These are phyloP conservation scores for Phaenicophaeus curvirostris DNA, from an alignment of 2,797 vertebrate genomes.

Conservation along the genomic window DNA sequence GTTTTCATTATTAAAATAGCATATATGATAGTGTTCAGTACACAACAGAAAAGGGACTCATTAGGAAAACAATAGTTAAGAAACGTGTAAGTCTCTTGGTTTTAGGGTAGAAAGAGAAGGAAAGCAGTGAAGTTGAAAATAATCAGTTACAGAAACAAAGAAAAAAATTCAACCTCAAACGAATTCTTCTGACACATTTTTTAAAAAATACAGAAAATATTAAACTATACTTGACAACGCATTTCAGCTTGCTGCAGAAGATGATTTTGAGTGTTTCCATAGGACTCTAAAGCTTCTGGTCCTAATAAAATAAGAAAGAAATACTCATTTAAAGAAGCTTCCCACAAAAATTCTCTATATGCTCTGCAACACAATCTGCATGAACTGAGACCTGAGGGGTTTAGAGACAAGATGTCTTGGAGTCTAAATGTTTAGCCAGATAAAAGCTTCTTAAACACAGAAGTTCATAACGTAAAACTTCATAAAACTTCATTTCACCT, in stretches of 20 bases:
- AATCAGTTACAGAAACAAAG: neutral
- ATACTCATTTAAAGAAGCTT: neutral
- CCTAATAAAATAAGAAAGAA: neutral
- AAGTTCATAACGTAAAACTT: neutral
- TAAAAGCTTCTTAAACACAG: neutral
- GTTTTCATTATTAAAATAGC: neutral
- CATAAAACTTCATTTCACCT: neutral
- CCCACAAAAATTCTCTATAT: neutral
- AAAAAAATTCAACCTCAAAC: neutral
- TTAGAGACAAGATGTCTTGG: neutral
- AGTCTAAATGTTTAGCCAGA: neutral
- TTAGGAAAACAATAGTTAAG: neutral
- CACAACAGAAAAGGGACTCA: neutral
- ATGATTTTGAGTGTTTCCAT: neutral
- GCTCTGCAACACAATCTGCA: neutral
- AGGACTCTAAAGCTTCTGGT: neutral
- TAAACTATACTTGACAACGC: neutral
- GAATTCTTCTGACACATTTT: neutral
- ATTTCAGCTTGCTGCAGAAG: neutral
- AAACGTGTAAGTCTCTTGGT: neutral
- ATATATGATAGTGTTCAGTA: neutral
- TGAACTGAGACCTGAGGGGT: neutral
- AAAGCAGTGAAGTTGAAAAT: neutral
- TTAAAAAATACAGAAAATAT: neutral
- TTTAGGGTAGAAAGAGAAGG: neutral